Evolutionary conservation across 2,113 vertebrate genomes (phyloP), one percentile per base, ranked within the genome.

Genomic region (Dasyornis broadbenti): DNA sequence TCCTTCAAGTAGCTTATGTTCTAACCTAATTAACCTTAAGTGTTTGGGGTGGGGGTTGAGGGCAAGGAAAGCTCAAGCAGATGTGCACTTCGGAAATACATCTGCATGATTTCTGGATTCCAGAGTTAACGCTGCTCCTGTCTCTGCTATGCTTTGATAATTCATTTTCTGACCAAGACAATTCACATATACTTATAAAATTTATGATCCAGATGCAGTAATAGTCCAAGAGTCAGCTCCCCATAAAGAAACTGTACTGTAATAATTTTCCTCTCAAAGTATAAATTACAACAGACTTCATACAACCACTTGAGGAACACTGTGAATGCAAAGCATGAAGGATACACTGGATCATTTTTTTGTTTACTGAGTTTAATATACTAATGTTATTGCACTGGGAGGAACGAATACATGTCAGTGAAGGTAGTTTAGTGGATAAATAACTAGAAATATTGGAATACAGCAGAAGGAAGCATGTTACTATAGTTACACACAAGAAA

Each of bases 271-370:
- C 26, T 75, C 57, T 19, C 10, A 35, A 92, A 72, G 15, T n/a
- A 86, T 69, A 87, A 84, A 92, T 91, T 79, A 89, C 61, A 78
- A 81, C 37, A 89, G 49, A 77, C 47, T 72, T 82, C 57, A 70
- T 22, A 54, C 19, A 83, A 88, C 33, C 33, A 86, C 30, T 80
- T 6, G 2, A 63, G 52, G 52, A 87, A 53, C 31, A 82, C 13
- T 72, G n/a, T 72, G 45, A 85, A 92, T 71, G 37, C 33, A 77
- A 82, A 89, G 31, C 28, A 64, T 53, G 37, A 78, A 85, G 60
- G 18, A 78, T 54, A 56, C 18, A 72, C 3, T 31, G 19, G 13
- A 89, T n/a, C 13, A 15, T 26, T 35, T 80, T 47, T 69, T 37
- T 75, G 22, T 86, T 92, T 82, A 72, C n/a, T 2, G 15, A 90